Evolutionary conservation across 1,140 invertebrate species (phyloP).

Genomic region (Drosophila insularis): DNA sequence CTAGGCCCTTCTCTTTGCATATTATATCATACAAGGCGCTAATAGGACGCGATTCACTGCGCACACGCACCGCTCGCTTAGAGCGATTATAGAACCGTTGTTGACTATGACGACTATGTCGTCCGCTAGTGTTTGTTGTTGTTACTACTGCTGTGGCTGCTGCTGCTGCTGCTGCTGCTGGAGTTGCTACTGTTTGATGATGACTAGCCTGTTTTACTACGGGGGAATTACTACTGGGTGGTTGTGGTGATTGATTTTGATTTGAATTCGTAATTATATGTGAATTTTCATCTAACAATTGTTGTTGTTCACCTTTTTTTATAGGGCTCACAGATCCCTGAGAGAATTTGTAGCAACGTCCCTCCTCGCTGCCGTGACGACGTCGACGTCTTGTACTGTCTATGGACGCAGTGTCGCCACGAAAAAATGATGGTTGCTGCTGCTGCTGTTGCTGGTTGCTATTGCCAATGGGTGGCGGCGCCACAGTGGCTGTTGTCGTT

Average conservation of each 20-base stretch:
- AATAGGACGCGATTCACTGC: slow-evolving; percentile 79
- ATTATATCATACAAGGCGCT: slow-evolving; percentile 82
- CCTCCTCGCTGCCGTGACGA: slow-evolving; percentile 57
- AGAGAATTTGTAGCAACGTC: slow-evolving; percentile 68
- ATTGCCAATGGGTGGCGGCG: slow-evolving; percentile 35
- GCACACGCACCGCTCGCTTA: slow-evolving; percentile 71
- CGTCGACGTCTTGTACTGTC: slow-evolving; percentile 52
- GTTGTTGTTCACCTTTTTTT: slow-evolving; percentile 73
- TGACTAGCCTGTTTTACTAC: slow-evolving; percentile 55
- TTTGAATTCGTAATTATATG: not conserved
- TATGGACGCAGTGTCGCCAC: slow-evolving; percentile 66
- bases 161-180: not conserved
- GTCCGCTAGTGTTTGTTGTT: slow-evolving; percentile 24
- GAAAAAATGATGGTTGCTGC: slow-evolving; percentile 61
- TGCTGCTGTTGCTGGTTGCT: slow-evolving; percentile 16
- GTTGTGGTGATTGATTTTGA: slow-evolving; percentile 37
- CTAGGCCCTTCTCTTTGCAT: slow-evolving; percentile 82
- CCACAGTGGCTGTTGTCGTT: slow-evolving; percentile 49
- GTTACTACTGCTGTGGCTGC: slow-evolving; percentile 1
- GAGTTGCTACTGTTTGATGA: slow-evolving; percentile 17
- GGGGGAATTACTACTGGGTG: slow-evolving; percentile 43
- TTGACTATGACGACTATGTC: slow-evolving; percentile 69
- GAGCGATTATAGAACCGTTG: slow-evolving; percentile 67
- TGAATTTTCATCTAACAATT: slow-evolving; percentile 16
- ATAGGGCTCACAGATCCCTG: slow-evolving; percentile 68